Base-by-base conservation (phyloP, 2,888 invertebrate genomes). In the Deroplatys truncata region DNA sequence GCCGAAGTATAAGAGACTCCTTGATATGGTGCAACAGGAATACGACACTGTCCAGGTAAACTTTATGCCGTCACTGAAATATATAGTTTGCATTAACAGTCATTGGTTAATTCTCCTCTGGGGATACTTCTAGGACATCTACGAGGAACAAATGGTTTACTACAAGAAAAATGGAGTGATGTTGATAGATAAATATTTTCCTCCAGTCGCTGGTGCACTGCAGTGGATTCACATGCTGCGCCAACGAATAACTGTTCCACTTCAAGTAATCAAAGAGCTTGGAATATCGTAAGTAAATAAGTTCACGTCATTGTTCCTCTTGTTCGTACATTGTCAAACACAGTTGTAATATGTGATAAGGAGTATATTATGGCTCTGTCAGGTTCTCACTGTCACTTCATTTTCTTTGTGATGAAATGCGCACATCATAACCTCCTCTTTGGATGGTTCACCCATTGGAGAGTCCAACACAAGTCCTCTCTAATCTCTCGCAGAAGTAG, bases 141-240 rank as follows among this genome's bases (percentile, higher is more conserved):
- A 92, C 90, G 92, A 92, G 85, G 92, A 92, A 84, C 93, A 93
- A 90, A 91, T 92, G 83, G 92, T 92, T 28, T 91, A 92, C 72
- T 93, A 92, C 89, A 91, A 92, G n/a, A 91, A 91, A 72, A 92
- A 92, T 86, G 93, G 93, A 83, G 92, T 92, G 90, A 88, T 92
- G 88, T 90, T 0, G 93, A 94, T 96, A 2, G 96, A 97, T 92
- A 93, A 94, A 25, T 96, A 96, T 92, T 96, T 97, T 92, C 98
- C 98, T 0, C 96, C 96, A 25, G 96, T 97, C 0, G 95, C 97
- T 49, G 98, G 98, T 0, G 94, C 95, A 86, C 93, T 98, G 28
- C 95, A 96, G 92, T 97, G 97, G 96, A 93, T 97, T 0, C 93
- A 95, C 91, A 97, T 97, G 92, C 92, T 97, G 83, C 94, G 94